Evolutionary conservation across 2,113 vertebrate genomes (phyloP).

Genomic region (Triplophysa dalaica): DNA sequence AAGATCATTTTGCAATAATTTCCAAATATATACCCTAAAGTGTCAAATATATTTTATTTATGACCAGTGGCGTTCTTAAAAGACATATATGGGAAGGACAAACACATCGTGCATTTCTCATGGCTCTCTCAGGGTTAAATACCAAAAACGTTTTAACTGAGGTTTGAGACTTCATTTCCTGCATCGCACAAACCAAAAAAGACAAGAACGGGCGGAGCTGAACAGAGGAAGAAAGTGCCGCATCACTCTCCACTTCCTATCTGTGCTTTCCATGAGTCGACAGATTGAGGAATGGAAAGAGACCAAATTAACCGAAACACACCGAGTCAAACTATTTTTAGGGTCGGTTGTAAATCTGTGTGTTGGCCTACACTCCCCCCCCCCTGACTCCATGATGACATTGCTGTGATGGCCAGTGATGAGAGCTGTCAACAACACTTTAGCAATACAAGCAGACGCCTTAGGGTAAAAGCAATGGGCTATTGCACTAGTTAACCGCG

Average conservation of each 20-base stretch:
- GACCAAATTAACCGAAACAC: constrained; percentile 64
- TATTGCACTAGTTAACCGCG: constrained; percentile 30
- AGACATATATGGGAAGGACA: too few species aligned
- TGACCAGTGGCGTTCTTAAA: too few species aligned
- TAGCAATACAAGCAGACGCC: constrained; percentile 5
- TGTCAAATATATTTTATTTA: too few species aligned
- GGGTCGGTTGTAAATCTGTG: constrained; percentile 66
- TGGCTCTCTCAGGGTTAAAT: constrained; percentile 31
- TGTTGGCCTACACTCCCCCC: constrained; percentile 57
- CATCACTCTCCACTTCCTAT: constrained; percentile 71
- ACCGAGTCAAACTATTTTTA: constrained; percentile 71
- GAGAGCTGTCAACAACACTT: constrained; percentile 15
- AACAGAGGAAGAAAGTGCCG: constrained; percentile 64
- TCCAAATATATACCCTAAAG: too few species aligned
- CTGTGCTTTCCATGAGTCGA: constrained; percentile 76
- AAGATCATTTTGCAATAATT: too few species aligned
- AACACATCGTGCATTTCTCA: too few species aligned
- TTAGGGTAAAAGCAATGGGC: constrained; percentile 2
- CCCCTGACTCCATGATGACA: constrained; percentile 45
- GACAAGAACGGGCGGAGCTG: constrained; percentile 38
- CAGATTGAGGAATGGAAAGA: constrained; percentile 74
- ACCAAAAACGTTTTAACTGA: constrained; percentile 59
- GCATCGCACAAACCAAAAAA: constrained; percentile 56
- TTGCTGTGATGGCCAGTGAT: constrained; percentile 54
- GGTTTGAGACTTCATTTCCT: constrained; percentile 66